phyloP scores from a whole-genome alignment of 2,113 vertebrate genomes.

The Bettongia penicillata region DNA sequence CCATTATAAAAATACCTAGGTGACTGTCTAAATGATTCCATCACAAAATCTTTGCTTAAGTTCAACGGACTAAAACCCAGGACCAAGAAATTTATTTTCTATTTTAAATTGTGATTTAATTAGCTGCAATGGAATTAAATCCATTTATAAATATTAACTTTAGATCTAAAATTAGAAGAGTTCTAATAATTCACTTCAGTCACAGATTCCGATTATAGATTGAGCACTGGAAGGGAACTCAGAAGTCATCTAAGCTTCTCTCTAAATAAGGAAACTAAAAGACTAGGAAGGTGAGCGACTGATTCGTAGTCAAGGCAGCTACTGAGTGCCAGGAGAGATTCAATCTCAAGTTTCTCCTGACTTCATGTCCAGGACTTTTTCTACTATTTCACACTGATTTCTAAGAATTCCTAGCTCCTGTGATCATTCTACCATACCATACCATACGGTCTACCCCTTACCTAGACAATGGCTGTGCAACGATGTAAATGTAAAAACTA shows the following conservation, averaged over 20 bases:
- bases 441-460: not conserved
- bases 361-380: not conserved
- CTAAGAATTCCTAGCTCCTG: not conserved
- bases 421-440: too few relatives aligned
- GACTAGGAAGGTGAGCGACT: not conserved
- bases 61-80: not conserved
- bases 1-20: not conserved
- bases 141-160: not conserved
- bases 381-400: too few relatives aligned
- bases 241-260: not conserved
- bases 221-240: not conserved
- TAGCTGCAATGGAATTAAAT: not conserved
- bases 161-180: not conserved
- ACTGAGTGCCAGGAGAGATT: not conserved
- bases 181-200: not conserved
- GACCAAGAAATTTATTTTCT: not conserved
- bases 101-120: not conserved
- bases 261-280: not conserved
- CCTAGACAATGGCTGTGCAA: not conserved
- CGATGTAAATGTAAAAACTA: too few relatives aligned
- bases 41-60: not conserved
- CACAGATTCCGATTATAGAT: not conserved
- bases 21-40: not conserved
- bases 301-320: not conserved
- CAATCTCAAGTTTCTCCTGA: not conserved